Evolutionary conservation across 2,888 invertebrate genomes (phyloP), one percentile per base, ranked within the genome.

Genomic region (Eucriotettix oculatus): DNA sequence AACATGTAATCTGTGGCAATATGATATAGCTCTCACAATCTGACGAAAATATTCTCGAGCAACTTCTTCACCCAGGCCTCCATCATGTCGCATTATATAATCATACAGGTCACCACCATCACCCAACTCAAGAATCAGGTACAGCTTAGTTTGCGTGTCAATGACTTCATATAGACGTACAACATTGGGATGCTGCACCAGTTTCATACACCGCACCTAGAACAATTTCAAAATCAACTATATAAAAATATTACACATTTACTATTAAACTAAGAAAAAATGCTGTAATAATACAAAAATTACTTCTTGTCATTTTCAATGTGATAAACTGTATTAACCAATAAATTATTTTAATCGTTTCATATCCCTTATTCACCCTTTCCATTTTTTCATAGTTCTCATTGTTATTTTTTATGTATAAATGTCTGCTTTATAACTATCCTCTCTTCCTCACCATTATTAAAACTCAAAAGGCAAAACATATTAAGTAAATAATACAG

Each of bases 101-200:
- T 98, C 97, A 76, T 97, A 98, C 69, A 99, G 84, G 78, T 99
- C 98, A 56, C 96, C 96, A 57, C 98, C 98, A 77, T 99, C 97
- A 16, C 96, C 99, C 70, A 97, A 78, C 78, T 99, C 99, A 71
- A 99, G 79, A 72, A 99, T 96, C 74, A 94, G 82, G 77, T 94
- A 94, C 70, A 97, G 80, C 77, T 99, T 98, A 65, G 96, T 96
- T 74, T 95, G 93, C 48, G 99, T 99, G 77, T 99, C 99, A 72
- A 99, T 99, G 65, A 99, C 98, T 80, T 99, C 97, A 77, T 99
- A 99, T 57, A 99, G 79, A 60, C 97, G 81, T 56, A 99, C 98
- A 52, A 99, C 97, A 78, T 99, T 95, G 43, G 98, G 97, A 78
- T 99, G 99, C 74, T 99, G 98, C 56, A 99, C 98, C 68, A 99